A percentile compares a stretch with the other conserved stretches of the same genome.
Evolutionary conservation across 2,113 vertebrate species (phyloP).

Genomic region (Pseudolaguvia tuberculata): DNA sequence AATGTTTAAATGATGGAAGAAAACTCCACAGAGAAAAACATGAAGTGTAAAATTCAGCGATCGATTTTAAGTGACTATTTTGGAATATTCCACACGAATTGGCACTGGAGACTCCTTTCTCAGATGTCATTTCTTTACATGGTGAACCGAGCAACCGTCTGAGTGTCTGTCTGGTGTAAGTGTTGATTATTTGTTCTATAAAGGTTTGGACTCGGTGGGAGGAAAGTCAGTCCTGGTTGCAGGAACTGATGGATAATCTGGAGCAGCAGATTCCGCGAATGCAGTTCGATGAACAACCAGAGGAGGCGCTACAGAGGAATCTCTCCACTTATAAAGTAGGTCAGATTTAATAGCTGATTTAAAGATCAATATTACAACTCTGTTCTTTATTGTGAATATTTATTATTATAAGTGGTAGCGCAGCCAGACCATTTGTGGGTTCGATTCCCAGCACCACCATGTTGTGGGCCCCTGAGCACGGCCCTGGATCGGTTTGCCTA

Average conservation of each 20-base stretch:
- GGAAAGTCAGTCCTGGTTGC: constrained; percentile 63
- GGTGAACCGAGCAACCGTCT: neutral
- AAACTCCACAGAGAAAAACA: no score
- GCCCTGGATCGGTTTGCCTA: no score
- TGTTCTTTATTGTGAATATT: neutral
- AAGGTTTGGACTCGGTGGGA: constrained; percentile 83
- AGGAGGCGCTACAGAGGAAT: constrained; percentile 70
- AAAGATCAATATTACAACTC: neutral
- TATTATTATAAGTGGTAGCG: neutral
- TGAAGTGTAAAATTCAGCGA: no score
- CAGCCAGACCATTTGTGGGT: no score
- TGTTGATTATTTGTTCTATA: constrained; percentile 2
- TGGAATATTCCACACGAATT: no score
- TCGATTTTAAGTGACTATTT: no score
- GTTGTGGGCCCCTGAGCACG: no score
- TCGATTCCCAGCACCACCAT: no score
- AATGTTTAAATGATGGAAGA: no score
- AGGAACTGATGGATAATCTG: constrained; percentile 68
- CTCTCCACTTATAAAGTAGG: constrained; percentile 74
- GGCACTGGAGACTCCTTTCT: neutral
- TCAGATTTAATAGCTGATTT: neutral
- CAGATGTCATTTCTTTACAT: neutral
- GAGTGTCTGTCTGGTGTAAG: neutral
- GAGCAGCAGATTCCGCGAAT: constrained; percentile 66
- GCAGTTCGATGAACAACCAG: constrained; percentile 70